phyloP scores from a whole-genome alignment of 2,888 invertebrate genomes.

The Ectobius pallidus region DNA sequence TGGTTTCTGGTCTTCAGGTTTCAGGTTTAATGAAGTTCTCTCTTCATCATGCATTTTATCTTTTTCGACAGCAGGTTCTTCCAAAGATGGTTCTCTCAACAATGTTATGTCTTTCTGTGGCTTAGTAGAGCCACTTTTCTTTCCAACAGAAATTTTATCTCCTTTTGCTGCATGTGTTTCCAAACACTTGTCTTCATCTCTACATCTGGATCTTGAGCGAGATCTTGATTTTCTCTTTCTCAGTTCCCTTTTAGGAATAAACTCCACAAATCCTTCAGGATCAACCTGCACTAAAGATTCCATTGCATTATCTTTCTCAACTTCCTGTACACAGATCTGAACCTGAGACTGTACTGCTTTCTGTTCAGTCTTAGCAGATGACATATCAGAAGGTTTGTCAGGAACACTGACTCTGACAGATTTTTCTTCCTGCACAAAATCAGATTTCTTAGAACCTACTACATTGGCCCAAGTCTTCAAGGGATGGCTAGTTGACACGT shows the following conservation, averaged over 20 bases:
- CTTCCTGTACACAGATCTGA: conserved; percentile 50
- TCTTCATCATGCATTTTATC: no score
- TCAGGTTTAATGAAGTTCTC: no score
- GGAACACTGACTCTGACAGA: background rate
- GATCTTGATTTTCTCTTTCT: conserved; percentile 54
- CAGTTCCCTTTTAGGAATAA: conserved; percentile 56
- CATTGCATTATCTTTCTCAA: conserved; percentile 49
- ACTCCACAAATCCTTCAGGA: conserved; percentile 59
- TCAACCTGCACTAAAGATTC: conserved; percentile 52
- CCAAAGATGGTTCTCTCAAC: no score
- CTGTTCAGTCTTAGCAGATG: no score
- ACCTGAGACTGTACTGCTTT: conserved; percentile 44
- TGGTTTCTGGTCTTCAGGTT: background rate
- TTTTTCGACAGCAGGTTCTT: no score
- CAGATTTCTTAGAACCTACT: conserved; percentile 43
- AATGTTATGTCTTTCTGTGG: no score
- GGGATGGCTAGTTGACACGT: background rate
- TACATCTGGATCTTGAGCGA: conserved; percentile 47
- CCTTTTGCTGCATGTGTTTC: no score
- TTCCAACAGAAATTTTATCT: no score
- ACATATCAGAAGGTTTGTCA: no score
- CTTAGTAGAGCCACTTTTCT: no score
- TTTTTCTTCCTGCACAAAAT: conserved; percentile 41
- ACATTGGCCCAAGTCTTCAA: conserved; percentile 45
- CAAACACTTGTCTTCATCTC: no score